Base-by-base conservation (phyloP, 2,113 vertebrate species). In the Triplophysa tibetana region DNA sequence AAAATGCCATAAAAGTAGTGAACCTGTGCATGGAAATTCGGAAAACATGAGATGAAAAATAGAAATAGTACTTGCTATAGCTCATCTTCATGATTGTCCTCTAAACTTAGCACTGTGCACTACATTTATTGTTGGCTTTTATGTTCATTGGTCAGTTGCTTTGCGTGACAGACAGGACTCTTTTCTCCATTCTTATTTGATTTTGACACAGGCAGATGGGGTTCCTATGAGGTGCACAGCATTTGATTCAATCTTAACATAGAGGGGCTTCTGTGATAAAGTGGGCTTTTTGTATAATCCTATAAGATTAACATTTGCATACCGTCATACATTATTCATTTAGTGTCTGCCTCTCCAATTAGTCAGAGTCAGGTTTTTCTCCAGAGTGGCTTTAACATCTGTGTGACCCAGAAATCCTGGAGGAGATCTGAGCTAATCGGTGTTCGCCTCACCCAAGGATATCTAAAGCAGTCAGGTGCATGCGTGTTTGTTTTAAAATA, bases 261-360 rank as follows among this genome's bases (percentile, higher is more conserved):
- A n/a, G 86, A 84, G 87, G 86, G 88, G 87, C 88, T 86, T 83
- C 21, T 72, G 66, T 78, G 76, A 84, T 79, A 72, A 82, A 86
- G 81, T 83, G 80, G 83, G 85, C 88, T 88, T 90, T 86, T 88
- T 80, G 81, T 87, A 80, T 91, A 91, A 92, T 88, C 81, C 88
- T 87, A 89, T 87, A 79, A 87, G 90, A 92, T 92, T 89, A 92
- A 82, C 78, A 92, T 92, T 89, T 62, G 87, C 89, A 88, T 89
- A 83, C 73, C 75, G 1, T 66, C 11, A 89, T 93, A 87, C 68
- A 89, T 92, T 90, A 93, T 92, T 91, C 88, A 92, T 91, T 79
- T 52, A 3, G 76, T 65, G 52, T 79, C 81, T 75, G 11, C 79
- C 19, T 84, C 80, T 84, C 85, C 87, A 89, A 91, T 91, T 91